phyloP scores from a whole-genome alignment of 1,140 invertebrate genomes.

The Achroia grisella region DNA sequence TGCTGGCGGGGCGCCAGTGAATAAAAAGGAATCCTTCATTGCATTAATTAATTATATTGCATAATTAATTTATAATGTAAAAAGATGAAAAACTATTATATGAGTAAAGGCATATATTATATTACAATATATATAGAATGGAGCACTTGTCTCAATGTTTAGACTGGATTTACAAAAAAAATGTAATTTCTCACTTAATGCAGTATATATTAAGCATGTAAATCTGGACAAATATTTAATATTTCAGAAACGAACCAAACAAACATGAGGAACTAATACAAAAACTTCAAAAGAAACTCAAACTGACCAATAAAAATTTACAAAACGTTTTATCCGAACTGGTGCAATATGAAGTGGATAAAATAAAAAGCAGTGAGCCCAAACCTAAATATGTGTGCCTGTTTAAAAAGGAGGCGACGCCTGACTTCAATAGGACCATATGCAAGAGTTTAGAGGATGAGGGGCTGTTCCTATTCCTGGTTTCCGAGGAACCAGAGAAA shows the following conservation, averaged over 20 bases:
- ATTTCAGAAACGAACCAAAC: constrained; percentile 77
- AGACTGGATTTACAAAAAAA: too few species aligned
- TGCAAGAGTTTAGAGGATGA: constrained; percentile 76
- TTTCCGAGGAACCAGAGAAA: constrained; percentile 80
- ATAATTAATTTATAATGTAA: too few species aligned
- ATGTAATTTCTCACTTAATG: too few species aligned
- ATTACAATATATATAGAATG: too few species aligned
- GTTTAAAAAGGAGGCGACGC: constrained; percentile 82
- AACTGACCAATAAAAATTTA: constrained; percentile 78
- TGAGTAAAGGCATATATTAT: too few species aligned
- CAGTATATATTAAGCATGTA: neutral
- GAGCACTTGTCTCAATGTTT: too few species aligned
- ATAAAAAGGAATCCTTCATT: too few species aligned
- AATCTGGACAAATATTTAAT: neutral
- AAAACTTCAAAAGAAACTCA: constrained; percentile 81
- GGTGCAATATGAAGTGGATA: constrained; percentile 77
- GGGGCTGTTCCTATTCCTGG: constrained; percentile 77
- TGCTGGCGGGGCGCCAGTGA: too few species aligned
- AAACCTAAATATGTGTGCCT: constrained; percentile 75
- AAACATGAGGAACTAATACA: constrained; percentile 81
- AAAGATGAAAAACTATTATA: too few species aligned
- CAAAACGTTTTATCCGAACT: constrained; percentile 79
- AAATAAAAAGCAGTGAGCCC: constrained; percentile 71
- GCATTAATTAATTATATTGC: too few species aligned
- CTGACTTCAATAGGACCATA: constrained; percentile 81